Conservation (phyloP, 2,888 invertebrate species). For the Diarsia rubi region DNA sequence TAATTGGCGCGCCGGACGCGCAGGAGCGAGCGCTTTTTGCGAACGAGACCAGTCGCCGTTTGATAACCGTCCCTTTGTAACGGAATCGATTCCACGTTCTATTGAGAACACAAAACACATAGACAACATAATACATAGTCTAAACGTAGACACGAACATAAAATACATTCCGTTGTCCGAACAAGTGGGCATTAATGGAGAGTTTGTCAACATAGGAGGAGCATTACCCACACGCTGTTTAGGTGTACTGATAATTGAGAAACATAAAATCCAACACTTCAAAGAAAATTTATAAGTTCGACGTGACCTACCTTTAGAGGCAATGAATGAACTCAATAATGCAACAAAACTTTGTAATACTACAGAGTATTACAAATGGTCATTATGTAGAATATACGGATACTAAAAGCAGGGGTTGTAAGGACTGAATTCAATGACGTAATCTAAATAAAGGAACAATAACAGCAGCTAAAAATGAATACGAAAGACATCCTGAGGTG, state of each 20-base stretch:
- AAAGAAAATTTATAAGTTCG: constrained; percentile 35
- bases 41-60: constrained; percentile 66
- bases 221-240: constrained; percentile 41
- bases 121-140: constrained; percentile 8
- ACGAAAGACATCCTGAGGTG: constrained; percentile 72
- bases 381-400: constrained; percentile 37
- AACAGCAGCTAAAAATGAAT: constrained; percentile 70
- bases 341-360: constrained; percentile 30
- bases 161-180: constrained; percentile 32
- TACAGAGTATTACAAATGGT: no score
- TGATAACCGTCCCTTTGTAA: constrained; percentile 69
- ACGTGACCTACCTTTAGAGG: constrained; percentile 9
- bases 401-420: constrained; percentile 47
- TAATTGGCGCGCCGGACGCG: constrained; percentile 86
- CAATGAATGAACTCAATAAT: constrained; percentile 37
- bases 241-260: constrained; percentile 55
- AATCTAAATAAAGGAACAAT: constrained; percentile 69
- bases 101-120: constrained; percentile 10
- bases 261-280: constrained; percentile 37
- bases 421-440: constrained; percentile 68
- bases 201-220: constrained; percentile 51
- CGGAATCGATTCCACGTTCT: constrained; percentile 60
- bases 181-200: constrained; percentile 46
- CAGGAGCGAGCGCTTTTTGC: constrained; percentile 78
- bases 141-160: constrained; percentile 11